phyloP scores from a whole-genome alignment of 1,140 invertebrate genomes.

The Diorhabda elongata region DNA sequence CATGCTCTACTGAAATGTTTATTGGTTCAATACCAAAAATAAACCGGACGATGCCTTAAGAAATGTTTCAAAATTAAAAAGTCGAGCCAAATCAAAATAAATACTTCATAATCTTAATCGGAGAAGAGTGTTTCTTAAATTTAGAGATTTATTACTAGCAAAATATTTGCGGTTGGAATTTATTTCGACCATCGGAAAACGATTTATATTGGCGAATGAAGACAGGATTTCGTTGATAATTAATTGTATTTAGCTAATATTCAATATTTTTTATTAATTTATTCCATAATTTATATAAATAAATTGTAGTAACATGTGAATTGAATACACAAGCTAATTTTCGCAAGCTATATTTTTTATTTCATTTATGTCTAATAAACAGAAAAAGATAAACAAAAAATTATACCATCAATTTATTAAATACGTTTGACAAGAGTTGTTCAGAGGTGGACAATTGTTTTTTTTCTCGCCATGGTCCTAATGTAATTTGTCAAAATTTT shows the following conservation, averaged over 20 bases:
- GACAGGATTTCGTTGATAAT: not conserved
- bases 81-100: constrained; percentile 37
- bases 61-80: constrained; percentile 37
- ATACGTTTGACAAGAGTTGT: no score
- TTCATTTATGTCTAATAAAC: not conserved
- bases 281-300: not conserved
- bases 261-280: not conserved
- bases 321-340: no score
- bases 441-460: no score
- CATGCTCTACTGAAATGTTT: constrained; percentile 38
- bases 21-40: constrained; percentile 40
- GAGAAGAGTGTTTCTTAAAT: constrained; percentile 20
- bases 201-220: not conserved
- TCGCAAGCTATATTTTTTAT: no score
- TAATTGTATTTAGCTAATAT: not conserved
- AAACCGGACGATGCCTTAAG: constrained; percentile 24
- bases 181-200: constrained; percentile 9
- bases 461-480: no score
- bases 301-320: no score
- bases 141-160: constrained; percentile 20
- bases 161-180: constrained; percentile 18
- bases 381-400: not conserved
- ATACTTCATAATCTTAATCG: constrained; percentile 39
- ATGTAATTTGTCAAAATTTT: no score
- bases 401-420: no score